Base-by-base conservation (phyloP, 2,888 invertebrate species). In the Asteroscopus sphinx region DNA sequence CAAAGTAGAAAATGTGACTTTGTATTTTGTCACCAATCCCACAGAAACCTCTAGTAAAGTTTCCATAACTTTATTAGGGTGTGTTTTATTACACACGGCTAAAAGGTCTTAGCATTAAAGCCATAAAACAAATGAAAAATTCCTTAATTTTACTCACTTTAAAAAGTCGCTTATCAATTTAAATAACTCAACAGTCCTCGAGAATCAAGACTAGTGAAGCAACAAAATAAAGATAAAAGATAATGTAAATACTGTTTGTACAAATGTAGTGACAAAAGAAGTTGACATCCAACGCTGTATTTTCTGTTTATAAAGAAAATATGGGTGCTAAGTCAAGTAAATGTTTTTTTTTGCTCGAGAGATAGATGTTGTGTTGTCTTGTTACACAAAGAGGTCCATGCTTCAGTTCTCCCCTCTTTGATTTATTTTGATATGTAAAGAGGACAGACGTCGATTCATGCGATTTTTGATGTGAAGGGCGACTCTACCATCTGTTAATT, bases 391-490 rank as follows among this genome's bases (percentile, higher is more conserved):
- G 77, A 76, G 68, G 51, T 51, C 40, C 59, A 67, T 65, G 74
- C 70, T 64, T 70, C 68, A 70, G 48, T 72, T 48, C 67, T 56
- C 44, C 60, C 48, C 55, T 71, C 68, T 76, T 73, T 79, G 73
- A 80, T 80, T 78, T 79, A 72, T 79, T 78, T 77, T 79, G 70
- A 77, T 79, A 75, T 77, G 73, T 77, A 68, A 74, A 77, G 71
- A 66, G 69, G 69, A 69, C 67, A 73, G 72, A 71, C 65, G 71
- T 63, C 68, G 71, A 75, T 77, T 71, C 70, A 67, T 52, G 53
- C 54, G 69, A 63, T 77, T 70, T 68, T 55, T 61, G 48, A 63
- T 42, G 62, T 49, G 28, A 32, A 53, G 58, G 26, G 57, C 39
- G 26, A 28, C 37, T 17, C 11, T 17, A 21, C 25, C 32, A n/a